phyloP scores from a whole-genome alignment of 2,113 vertebrate species.

The Megaleporinus macrocephalus region DNA sequence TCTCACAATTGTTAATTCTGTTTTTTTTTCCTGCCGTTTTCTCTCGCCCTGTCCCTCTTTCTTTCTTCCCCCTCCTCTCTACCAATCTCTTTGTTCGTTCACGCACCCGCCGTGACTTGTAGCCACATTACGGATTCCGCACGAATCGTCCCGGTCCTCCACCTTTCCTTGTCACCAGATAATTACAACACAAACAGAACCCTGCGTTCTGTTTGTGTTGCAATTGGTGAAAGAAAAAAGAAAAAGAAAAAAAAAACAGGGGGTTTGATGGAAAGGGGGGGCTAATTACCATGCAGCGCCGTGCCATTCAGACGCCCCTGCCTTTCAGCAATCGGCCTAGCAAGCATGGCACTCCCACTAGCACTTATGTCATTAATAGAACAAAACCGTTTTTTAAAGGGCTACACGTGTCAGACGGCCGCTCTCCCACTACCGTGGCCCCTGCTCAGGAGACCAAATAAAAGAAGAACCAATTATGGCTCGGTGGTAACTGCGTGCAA shows the following conservation, averaged over 20 bases:
- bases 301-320: slow-evolving; percentile 47
- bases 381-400: slow-evolving; percentile 62
- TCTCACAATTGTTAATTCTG: slow-evolving; percentile 38
- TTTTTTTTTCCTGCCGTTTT: slow-evolving; percentile 3
- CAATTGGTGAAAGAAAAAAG: slow-evolving; percentile 32
- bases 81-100: slow-evolving; percentile 44
- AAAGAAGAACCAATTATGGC: slow-evolving; percentile 46
- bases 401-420: slow-evolving; percentile 52
- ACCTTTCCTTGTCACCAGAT: slow-evolving; percentile 68
- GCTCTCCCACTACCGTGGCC: slow-evolving; percentile 37
- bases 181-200: slow-evolving; percentile 72
- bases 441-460: slow-evolving; percentile 46
- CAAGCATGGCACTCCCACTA: slow-evolving; percentile 44
- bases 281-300: slow-evolving; percentile 68
- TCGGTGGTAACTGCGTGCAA: background rate
- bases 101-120: slow-evolving; percentile 56
- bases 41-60: background rate
- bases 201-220: slow-evolving; percentile 64
- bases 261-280: slow-evolving; percentile 43
- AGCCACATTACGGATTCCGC: slow-evolving; percentile 67
- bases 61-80: slow-evolving; percentile 3
- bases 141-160: slow-evolving; percentile 58
- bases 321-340: slow-evolving; percentile 53
- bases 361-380: slow-evolving; percentile 63
- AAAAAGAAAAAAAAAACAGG: slow-evolving; percentile 20